Percentiles rank a stretch among this genome's conserved stretches.
Evolutionary conservation across 2,113 vertebrate genomes (phyloP).

Genomic region (Pseudolaguvia tuberculata): DNA sequence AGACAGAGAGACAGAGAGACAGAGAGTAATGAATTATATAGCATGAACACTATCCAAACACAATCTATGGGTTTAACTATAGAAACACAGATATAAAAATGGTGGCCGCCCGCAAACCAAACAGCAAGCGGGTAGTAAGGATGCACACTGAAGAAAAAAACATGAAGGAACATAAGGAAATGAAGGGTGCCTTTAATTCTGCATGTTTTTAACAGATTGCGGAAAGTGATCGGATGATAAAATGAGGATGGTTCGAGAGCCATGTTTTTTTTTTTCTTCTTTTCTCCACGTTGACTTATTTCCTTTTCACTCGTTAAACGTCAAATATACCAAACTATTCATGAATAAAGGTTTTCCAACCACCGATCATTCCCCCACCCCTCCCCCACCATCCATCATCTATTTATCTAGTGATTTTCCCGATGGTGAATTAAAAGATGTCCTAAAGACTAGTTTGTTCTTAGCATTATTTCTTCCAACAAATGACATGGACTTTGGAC

Average conservation of each 20-base stretch:
- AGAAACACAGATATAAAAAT: constrained; percentile 4
- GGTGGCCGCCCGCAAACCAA: neutral
- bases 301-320: no score
- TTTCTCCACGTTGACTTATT: neutral
- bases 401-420: neutral
- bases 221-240: neutral
- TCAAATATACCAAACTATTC: no score
- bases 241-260: neutral
- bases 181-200: no score
- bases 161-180: neutral
- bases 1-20: neutral
- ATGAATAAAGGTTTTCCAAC: neutral
- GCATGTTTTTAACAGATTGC: no score
- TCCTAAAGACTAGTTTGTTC: neutral
- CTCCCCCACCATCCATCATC: no score
- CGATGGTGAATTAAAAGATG: neutral
- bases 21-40: constrained; percentile 14
- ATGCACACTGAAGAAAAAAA: neutral
- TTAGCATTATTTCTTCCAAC: neutral
- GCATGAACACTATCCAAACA: constrained; percentile 4
- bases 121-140: neutral
- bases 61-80: constrained; percentile 2
- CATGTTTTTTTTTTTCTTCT: neutral
- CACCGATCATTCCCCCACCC: neutral
- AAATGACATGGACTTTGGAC: neutral